Percentiles rank a stretch among this genome's conserved stretches.
These are phyloP conservation scores for Pheosia gnoma DNA, from an alignment of 2,888 invertebrate species.

Conservation along the genomic window DNA sequence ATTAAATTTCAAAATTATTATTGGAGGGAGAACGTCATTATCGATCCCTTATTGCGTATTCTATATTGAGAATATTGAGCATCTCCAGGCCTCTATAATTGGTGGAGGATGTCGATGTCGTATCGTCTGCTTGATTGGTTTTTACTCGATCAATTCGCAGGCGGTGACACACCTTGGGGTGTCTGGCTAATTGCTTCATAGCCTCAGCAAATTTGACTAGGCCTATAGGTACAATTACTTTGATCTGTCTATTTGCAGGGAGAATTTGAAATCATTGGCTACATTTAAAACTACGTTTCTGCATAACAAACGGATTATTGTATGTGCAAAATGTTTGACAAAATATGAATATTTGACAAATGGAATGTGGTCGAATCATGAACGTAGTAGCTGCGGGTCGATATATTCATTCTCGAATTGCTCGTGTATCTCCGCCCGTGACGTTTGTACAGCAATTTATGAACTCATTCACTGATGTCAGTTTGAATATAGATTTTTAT, in stretches of 20 bases:
- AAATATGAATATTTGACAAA: background rate
- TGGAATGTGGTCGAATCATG: background rate
- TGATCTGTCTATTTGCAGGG: too few species aligned
- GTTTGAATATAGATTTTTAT: background rate
- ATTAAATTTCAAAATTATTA: too few species aligned
- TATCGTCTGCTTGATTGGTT: conserved; percentile 2
- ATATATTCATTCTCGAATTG: background rate
- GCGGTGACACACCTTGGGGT: conserved; percentile 1
- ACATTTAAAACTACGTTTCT: too few species aligned
- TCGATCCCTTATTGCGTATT: too few species aligned
- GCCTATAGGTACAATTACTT: too few species aligned
- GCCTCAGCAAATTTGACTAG: background rate
- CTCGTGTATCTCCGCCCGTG: background rate
- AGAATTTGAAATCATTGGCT: too few species aligned
- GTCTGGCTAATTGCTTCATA: conserved; percentile 1
- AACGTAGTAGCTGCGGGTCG: too few species aligned
- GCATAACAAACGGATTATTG: too few species aligned
- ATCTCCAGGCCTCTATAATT: too few species aligned
- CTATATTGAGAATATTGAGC: too few species aligned
- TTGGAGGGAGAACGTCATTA: too few species aligned
- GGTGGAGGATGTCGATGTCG: background rate
- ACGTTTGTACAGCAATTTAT: background rate
- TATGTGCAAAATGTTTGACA: too few species aligned
- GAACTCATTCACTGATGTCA: background rate
- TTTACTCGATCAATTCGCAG: conserved; percentile 3